Percentiles rank a stretch among this genome's conserved stretches.
Conservation (phyloP, 2,888 invertebrate genomes). For the Spilarctia lutea region DNA sequence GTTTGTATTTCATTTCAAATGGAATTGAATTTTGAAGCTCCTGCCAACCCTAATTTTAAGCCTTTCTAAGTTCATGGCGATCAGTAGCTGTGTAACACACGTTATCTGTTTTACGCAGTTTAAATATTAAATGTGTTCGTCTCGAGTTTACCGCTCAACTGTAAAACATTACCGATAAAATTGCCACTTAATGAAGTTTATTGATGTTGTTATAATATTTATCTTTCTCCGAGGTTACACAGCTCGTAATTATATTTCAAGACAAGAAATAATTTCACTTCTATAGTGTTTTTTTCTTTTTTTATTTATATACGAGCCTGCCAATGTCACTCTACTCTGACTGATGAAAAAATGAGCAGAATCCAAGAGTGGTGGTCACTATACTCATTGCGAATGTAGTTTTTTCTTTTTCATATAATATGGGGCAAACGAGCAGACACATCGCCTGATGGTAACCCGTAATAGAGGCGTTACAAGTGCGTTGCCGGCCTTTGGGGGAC, state of each 20-base stretch:
- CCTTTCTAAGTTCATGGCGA: slow-evolving; percentile 21
- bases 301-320: no score
- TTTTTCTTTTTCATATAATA: no score
- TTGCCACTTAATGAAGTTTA: background rate
- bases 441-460: no score
- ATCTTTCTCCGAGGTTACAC: background rate
- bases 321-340: no score
- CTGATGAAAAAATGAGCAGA: no score
- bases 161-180: slow-evolving; percentile 20
- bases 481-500: no score
- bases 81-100: slow-evolving; percentile 19
- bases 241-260: no score
- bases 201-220: background rate
- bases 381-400: no score
- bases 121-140: slow-evolving; percentile 41
- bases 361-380: no score
- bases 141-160: slow-evolving; percentile 24
- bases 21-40: background rate
- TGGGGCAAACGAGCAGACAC: no score
- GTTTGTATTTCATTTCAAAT: background rate
- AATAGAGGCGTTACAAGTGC: no score
- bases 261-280: background rate
- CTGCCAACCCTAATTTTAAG: slow-evolving; percentile 13
- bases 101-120: slow-evolving; percentile 24
- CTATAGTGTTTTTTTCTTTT: background rate